These are phyloP conservation scores for Bombycilla garrulus DNA, from an alignment of 2,113 vertebrate genomes.

Conservation along the genomic window DNA sequence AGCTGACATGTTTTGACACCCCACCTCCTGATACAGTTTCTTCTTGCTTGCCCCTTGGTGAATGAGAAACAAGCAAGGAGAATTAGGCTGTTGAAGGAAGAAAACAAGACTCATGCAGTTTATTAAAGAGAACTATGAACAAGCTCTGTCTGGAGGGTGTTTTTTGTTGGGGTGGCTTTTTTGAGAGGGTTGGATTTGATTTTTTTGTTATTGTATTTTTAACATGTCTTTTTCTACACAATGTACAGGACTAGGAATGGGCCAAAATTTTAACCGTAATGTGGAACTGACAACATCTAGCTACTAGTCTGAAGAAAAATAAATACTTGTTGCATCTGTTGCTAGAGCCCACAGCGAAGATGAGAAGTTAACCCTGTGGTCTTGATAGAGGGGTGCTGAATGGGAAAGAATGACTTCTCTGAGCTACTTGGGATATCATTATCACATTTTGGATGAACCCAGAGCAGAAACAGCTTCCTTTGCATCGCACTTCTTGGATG, in stretches of 20 bases:
- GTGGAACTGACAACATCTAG: not conserved
- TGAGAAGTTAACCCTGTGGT: not conserved
- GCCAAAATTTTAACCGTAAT: not conserved
- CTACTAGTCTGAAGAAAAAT: not conserved
- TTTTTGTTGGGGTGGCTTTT: not conserved
- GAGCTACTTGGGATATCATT: not conserved
- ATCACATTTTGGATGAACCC: not conserved
- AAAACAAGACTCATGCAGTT: not conserved
- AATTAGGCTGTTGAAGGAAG: not conserved
- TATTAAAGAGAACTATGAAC: not conserved
- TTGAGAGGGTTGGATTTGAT: no score
- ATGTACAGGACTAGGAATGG: not conserved
- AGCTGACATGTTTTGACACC: not conserved
- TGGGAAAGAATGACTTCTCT: not conserved
- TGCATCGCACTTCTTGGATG: not conserved
- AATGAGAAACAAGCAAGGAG: not conserved
- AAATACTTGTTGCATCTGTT: not conserved
- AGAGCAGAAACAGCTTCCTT: not conserved
- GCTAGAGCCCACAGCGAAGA: not conserved
- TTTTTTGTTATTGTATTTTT: not conserved
- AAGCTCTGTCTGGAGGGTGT: accelerated
- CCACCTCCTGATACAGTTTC: not conserved
- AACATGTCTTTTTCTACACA: not conserved
- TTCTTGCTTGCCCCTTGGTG: not conserved
- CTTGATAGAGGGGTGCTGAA: not conserved